These are phyloP conservation scores for Sternarchorhynchus goeldii DNA, from an alignment of 2,797 vertebrate species.

Conservation along the genomic window DNA sequence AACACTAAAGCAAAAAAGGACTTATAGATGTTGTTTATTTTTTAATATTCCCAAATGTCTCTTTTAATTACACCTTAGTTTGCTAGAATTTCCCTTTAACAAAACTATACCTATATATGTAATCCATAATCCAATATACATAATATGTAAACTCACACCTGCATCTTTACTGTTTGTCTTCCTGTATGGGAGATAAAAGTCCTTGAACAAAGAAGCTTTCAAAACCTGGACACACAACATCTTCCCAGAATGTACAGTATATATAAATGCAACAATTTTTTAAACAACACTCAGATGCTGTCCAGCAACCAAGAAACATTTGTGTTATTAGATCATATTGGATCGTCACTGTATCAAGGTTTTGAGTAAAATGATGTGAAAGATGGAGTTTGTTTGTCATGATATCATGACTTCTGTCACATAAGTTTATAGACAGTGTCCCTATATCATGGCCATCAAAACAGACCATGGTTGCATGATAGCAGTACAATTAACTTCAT, in stretches of 20 bases:
- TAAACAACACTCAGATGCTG: slow-evolving; percentile 29
- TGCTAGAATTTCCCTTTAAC: slow-evolving; percentile 54
- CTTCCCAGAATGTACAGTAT: not conserved
- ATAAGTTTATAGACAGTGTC: not conserved
- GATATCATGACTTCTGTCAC: no score
- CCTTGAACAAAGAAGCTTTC: not conserved
- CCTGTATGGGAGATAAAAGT: slow-evolving; percentile 31
- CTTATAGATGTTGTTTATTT: slow-evolving; percentile 54
- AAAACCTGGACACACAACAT: not conserved
- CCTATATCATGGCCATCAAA: not conserved
- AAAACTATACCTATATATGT: slow-evolving; percentile 36
- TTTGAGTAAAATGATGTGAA: not conserved
- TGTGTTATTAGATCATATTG: not conserved
- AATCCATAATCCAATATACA: slow-evolving; percentile 17
- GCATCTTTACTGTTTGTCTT: slow-evolving; percentile 54
- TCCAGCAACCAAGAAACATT: not conserved
- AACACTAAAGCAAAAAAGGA: slow-evolving; percentile 53
- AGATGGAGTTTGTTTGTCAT: no score
- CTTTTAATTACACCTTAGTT: slow-evolving; percentile 41
- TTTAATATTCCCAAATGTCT: slow-evolving; percentile 48
- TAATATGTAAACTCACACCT: slow-evolving; percentile 38
- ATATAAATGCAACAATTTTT: slow-evolving; percentile 21
- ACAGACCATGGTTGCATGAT: slow-evolving; percentile 17
- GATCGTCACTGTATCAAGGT: not conserved
- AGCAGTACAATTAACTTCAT: slow-evolving; percentile 31